Evolutionary conservation across 2,797 vertebrate genomes (phyloP).

Genomic region (Oryzias dopingdopingensis): DNA sequence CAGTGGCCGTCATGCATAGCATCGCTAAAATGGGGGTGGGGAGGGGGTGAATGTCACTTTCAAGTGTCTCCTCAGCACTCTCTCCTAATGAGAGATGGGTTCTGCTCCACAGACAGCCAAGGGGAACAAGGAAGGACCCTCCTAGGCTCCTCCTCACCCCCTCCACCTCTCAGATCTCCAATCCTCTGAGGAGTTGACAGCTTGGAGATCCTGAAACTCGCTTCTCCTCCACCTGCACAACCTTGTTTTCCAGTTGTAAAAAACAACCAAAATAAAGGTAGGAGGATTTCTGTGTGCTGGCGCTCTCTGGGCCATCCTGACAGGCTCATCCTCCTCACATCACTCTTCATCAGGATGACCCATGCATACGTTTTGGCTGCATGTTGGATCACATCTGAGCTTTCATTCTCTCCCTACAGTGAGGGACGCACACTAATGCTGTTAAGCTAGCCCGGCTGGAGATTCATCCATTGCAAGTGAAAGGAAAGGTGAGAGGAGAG

Average conservation of each 20-base stretch:
- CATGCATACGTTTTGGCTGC: conserved; percentile 16
- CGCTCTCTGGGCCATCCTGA: conserved; percentile 13
- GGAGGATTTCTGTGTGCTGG: conserved; percentile 37
- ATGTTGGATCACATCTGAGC: conserved; percentile 17
- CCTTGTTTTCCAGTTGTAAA: conserved; percentile 68
- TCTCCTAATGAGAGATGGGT: conserved; percentile 84
- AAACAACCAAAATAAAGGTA: conserved; percentile 70
- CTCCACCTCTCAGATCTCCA: conserved; percentile 75
- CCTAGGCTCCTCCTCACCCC: conserved; percentile 65
- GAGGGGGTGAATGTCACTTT: conserved; percentile 81
- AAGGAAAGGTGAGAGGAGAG: conserved; percentile 91
- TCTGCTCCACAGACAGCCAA: conserved; percentile 82
- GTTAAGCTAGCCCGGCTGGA: conserved; percentile 66
- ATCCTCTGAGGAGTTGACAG: conserved; percentile 85
- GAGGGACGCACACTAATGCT: conserved; percentile 77
- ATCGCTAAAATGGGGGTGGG: conserved; percentile 72
- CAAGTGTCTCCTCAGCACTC: conserved; percentile 81
- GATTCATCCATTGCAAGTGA: conserved; percentile 90
- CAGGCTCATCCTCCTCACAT: conserved; percentile 32
- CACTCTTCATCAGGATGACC: conserved; percentile 50
- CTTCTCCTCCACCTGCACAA: conserved; percentile 76
- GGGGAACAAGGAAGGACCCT: conserved; percentile 78
- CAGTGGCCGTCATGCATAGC: conserved; percentile 80
- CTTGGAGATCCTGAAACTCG: conserved; percentile 80
- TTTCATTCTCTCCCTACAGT: conserved; percentile 63